Base-by-base conservation (phyloP, 1,140 invertebrate genomes). In the Cydia splendana region DNA sequence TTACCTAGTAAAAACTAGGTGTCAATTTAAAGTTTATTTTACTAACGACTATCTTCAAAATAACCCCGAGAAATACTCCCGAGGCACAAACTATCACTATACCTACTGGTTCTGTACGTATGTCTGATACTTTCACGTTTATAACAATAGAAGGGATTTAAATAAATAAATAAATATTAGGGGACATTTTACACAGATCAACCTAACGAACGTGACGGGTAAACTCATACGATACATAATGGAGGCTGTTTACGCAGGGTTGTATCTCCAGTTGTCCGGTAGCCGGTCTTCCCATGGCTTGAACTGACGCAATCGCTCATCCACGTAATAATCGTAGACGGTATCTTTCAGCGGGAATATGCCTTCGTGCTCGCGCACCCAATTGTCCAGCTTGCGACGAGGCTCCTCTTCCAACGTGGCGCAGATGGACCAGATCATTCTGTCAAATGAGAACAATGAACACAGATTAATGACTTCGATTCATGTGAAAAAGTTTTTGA, bases 271-370 rank as follows among this genome's bases (percentile, higher is more conserved):
- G 69, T 94, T 94, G 65, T 94, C 92, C 9, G 94, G 94, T 77
- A 98, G 93, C 89, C 95, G 96, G 78, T 96, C 96, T 82, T 97
- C 96, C 97, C 97, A 98, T 24, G 95, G 95, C 51, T 95, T 91
- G 91, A 97, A 97, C 75, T 93, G 92, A 65, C 95, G 94, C 65
- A 95, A 94, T 76, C 95, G 94, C 15, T 94, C 92, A 85, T 98
- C 97, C 3, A 98, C 96, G 88, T 94, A 97, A 92, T 98, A 98
- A 88, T 98, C 97, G 93, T 97, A 98, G 3, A 98, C 94, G 0
- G 96, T 97, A 84, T 98, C 97, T 82, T 96, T 97, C 30, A 97
- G 94, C 0, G 97, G 97, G 90, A 97, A 98, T 1, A 96, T 95
- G 9, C 96, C 95, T 87, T 98, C 97, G 85, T 96, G 95, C 92